Evolutionary conservation across 2,113 vertebrate species (phyloP).

Genomic region (Anser brachyrhynchus): DNA sequence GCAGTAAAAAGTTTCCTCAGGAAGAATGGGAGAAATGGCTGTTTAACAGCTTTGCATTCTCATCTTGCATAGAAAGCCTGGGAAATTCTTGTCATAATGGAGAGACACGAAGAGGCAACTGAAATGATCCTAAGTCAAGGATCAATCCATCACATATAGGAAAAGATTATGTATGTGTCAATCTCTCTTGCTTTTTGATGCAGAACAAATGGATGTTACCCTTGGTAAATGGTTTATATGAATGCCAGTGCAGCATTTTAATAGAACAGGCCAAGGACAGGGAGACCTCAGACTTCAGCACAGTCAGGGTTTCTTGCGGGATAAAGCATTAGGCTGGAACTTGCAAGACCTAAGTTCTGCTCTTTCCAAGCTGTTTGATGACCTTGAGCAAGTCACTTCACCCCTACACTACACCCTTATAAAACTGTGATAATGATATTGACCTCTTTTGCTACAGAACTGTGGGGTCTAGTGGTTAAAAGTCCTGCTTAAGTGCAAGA

Average conservation of each 20-base stretch:
- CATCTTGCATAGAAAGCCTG: slow-evolving; percentile 34
- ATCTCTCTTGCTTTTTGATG: slow-evolving; percentile 72
- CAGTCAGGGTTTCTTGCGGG: slow-evolving; percentile 63
- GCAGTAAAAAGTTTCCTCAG: slow-evolving; percentile 22
- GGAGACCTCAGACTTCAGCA: slow-evolving; percentile 62
- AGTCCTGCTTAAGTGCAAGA: slow-evolving; percentile 23
- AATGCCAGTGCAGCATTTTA: slow-evolving; percentile 69
- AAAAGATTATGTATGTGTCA: slow-evolving; percentile 72
- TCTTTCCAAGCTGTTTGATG: slow-evolving; percentile 22
- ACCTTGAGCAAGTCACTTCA: slow-evolving; percentile 54
- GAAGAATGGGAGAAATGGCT: not conserved
- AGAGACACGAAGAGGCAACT: slow-evolving; percentile 45
- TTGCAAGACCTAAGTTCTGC: not conserved
- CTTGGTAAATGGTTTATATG: slow-evolving; percentile 72
- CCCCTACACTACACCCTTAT: slow-evolving; percentile 9
- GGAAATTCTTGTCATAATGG: slow-evolving; percentile 46
- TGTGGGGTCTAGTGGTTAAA: slow-evolving; percentile 31
- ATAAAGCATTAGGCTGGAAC: slow-evolving; percentile 63
- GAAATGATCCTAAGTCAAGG: slow-evolving; percentile 66
- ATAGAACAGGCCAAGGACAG: slow-evolving; percentile 70
- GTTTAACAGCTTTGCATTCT: slow-evolving; percentile 40
- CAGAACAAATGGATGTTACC: slow-evolving; percentile 73
- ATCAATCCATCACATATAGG: slow-evolving; percentile 68
- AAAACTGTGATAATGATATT: slow-evolving; percentile 50
- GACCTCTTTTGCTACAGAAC: slow-evolving; percentile 33